Evolutionary conservation across 2,888 invertebrate species (phyloP).

Genomic region (Polydrusus tereticollis): DNA sequence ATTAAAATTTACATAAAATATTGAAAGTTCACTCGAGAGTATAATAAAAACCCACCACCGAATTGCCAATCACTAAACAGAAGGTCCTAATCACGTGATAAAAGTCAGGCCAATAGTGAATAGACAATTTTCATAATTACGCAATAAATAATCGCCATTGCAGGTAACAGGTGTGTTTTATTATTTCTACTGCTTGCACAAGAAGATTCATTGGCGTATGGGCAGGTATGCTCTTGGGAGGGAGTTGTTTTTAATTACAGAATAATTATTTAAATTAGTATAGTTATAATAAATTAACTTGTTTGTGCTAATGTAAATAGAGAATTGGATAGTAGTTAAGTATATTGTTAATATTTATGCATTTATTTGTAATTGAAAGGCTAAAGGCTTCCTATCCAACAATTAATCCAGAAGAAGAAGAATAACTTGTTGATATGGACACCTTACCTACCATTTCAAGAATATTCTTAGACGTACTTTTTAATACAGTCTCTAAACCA

Average conservation of each 20-base stretch:
- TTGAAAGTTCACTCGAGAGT: constrained; percentile 10
- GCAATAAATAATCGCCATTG: constrained; percentile 41
- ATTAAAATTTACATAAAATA: constrained; percentile 24
- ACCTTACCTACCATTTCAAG: no score
- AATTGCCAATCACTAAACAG: constrained; percentile 29
- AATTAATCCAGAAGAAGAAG: no score
- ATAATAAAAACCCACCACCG: constrained; percentile 11
- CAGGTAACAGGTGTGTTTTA: constrained; percentile 37
- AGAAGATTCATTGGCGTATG: constrained; percentile 35
- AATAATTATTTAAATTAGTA: not conserved
- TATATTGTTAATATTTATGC: not conserved
- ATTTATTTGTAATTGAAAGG: no score
- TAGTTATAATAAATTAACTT: constrained; percentile 1
- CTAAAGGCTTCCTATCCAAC: no score
- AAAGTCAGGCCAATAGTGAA: constrained; percentile 22
- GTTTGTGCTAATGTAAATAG: not conserved
- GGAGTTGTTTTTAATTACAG: constrained; percentile 8
- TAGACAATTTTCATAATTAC: constrained; percentile 35
- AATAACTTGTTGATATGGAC: no score
- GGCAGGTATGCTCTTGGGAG: constrained; percentile 7
- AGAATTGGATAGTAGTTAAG: not conserved
- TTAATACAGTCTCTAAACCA: no score
- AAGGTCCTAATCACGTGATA: constrained; percentile 15
- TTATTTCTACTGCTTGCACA: constrained; percentile 31
- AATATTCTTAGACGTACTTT: no score